Percentiles rank a stretch among this genome's conserved stretches.
phyloP scores from a whole-genome alignment of 2,113 vertebrate genomes.

The Coracopsis vasa region DNA sequence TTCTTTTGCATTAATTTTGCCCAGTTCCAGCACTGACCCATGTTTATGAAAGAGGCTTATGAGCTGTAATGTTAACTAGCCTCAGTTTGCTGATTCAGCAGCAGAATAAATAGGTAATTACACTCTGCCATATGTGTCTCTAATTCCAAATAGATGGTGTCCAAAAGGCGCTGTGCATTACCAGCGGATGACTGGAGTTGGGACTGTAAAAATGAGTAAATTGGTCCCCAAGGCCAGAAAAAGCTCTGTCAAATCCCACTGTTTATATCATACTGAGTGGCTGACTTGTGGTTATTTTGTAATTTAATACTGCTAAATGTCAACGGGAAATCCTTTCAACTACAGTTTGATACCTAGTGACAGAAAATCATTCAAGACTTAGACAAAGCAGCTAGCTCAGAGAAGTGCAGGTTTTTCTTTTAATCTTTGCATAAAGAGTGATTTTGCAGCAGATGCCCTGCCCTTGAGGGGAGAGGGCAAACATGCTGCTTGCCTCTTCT shows the following conservation, averaged over 20 bases:
- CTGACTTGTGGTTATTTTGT: constrained; percentile 75
- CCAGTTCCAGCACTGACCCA: constrained; percentile 42
- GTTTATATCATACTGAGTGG: constrained; percentile 73
- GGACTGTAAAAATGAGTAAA: constrained; percentile 76
- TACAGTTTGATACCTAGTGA: constrained; percentile 72
- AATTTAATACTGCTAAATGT: constrained; percentile 76
- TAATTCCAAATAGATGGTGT: constrained; percentile 68
- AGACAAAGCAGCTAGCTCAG: constrained; percentile 61
- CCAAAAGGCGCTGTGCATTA: constrained; percentile 68
- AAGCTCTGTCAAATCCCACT: constrained; percentile 73
- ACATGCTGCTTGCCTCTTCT: not conserved
- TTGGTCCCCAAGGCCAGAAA: constrained; percentile 75
- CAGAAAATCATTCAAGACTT: constrained; percentile 72
- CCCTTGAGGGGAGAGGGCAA: not conserved
- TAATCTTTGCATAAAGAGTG: constrained; percentile 44
- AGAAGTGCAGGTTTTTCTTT: constrained; percentile 37
- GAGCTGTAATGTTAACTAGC: constrained; percentile 56
- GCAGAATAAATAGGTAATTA: constrained; percentile 73
- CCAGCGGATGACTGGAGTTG: constrained; percentile 61
- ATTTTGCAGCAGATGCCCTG: constrained; percentile 36
- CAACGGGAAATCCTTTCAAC: constrained; percentile 75
- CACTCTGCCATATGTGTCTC: constrained; percentile 71
- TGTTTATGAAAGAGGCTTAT: constrained; percentile 52
- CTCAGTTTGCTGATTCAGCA: constrained; percentile 71
- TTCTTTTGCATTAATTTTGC: constrained; percentile 56